A percentile compares a stretch with the other conserved stretches of the same genome.
Evolutionary conservation across 2,888 invertebrate species (phyloP).

Genomic region (Cerastis leucographa): DNA sequence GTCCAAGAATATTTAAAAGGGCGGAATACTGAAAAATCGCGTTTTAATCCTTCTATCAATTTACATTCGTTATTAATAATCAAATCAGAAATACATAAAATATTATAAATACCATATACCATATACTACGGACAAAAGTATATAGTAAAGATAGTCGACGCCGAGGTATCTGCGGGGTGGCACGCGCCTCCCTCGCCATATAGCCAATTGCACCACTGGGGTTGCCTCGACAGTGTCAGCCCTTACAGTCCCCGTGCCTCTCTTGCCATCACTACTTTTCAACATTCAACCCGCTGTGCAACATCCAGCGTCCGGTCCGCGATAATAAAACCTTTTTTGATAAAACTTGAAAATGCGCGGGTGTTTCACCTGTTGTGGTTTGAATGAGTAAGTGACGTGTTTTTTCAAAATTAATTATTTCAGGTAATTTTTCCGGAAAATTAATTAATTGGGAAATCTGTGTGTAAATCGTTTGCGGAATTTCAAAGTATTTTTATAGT

Average conservation of each 20-base stretch:
- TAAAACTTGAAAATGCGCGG: neutral
- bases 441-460: neutral
- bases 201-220: neutral
- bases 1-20: neutral
- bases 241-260: neutral
- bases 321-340: neutral
- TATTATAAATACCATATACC: no score
- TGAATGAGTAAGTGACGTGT: neutral
- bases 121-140: neutral
- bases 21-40: no score
- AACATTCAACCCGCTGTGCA: neutral
- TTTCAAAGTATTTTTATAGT: neutral
- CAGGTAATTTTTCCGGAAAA: neutral
- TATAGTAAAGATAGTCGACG: neutral
- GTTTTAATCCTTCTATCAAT: neutral
- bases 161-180: neutral
- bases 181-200: neutral
- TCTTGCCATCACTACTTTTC: neutral
- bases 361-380: conserved; percentile 4
- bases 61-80: neutral
- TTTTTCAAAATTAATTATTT: neutral
- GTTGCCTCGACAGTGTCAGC: neutral
- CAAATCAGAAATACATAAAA: neutral
- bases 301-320: conserved; percentile 10
- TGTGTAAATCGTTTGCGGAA: neutral